Base-by-base conservation (phyloP, 2,888 invertebrate species). In the Tipula helvola region DNA sequence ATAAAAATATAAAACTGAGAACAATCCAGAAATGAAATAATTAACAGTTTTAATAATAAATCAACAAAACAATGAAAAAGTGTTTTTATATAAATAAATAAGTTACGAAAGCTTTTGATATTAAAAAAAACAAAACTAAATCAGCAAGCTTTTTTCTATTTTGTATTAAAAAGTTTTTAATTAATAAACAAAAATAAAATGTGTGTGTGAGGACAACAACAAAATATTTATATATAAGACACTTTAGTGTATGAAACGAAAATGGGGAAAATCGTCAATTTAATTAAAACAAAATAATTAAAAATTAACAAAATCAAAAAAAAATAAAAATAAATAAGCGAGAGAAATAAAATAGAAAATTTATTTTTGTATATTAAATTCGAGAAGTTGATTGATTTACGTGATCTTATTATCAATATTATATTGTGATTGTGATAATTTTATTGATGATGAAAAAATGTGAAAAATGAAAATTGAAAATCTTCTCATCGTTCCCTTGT, bases 101-200 rank as follows among this genome's bases (percentile, higher is more conserved):
- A 71, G 71, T 71, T 71, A 71, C 71, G 71, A 71, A 71, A 71
- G 71, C 71, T 71, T 71, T 71, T 71, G 71, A 71, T 71, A 71
- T 71, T 28, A 71, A 71, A 71, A 28, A 71, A 18, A 71, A 10
- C n/a, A 71, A 71, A 28, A 71, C 28, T 28, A 71, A 71, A 71
- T 71, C 28, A 71, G 71, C 71, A 71, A 28, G 28, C 28, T 71
- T 71, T 28, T 71, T 44, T 44, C 8, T 71, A 18, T 18, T 57
- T 57, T 57, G 18, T 57, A 57, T 57, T 57, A 57, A 57, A 71
- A 71, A 71, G 28, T 71, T 71, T 71, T 71, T 71, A 71, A 71
- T 71, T 71, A 71, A 71, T 18, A 71, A 28, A 28, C 28, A 71
- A 71, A 71, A 71, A n/a, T 28, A 71, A 28, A 71, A 28, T 28